These are phyloP conservation scores for Phrynosoma platyrhinos DNA, from an alignment of 2,113 vertebrate species.

Conservation along the genomic window DNA sequence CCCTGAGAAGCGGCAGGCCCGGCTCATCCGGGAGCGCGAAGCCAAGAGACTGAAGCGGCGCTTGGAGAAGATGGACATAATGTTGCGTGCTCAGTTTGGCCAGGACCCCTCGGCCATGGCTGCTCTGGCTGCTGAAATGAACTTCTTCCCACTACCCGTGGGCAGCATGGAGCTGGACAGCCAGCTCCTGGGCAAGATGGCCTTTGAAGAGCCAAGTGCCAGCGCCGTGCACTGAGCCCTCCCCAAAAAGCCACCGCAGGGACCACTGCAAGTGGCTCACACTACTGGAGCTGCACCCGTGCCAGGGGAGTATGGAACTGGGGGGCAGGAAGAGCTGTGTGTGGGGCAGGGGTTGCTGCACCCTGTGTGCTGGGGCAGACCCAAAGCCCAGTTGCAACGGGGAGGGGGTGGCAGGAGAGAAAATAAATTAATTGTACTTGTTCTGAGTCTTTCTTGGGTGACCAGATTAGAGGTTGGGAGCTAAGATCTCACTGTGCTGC, in stretches of 20 bases:
- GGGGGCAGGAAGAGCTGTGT: too few relatives aligned
- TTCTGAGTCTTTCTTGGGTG: neutral
- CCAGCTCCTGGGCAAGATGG: slow-evolving; percentile 85
- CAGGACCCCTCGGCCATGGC: slow-evolving; percentile 97
- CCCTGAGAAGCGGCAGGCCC: slow-evolving; percentile 93
- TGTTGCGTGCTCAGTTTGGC: slow-evolving; percentile 94
- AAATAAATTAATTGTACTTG: neutral
- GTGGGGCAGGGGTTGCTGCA: too few relatives aligned
- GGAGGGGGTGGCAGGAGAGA: neutral
- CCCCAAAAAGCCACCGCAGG: neutral
- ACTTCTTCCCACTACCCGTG: slow-evolving; percentile 91
- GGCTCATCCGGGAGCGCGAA: slow-evolving; percentile 93
- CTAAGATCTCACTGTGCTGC: neutral
- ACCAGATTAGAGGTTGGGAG: neutral
- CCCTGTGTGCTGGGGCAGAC: neutral
- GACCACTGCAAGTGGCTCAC: too few relatives aligned
- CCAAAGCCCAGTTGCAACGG: neutral
- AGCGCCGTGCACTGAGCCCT: slow-evolving; percentile 69
- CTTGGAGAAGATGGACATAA: slow-evolving; percentile 97
- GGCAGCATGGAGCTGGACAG: slow-evolving; percentile 88
- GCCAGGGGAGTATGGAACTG: too few relatives aligned
- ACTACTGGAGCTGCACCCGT: too few relatives aligned
- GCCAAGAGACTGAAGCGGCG: slow-evolving; percentile 95
- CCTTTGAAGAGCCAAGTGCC: slow-evolving; percentile 81
- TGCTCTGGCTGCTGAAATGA: slow-evolving; percentile 95